Conservation (phyloP, 1,140 invertebrate genomes). For the Drosophila malerkotliana region DNA sequence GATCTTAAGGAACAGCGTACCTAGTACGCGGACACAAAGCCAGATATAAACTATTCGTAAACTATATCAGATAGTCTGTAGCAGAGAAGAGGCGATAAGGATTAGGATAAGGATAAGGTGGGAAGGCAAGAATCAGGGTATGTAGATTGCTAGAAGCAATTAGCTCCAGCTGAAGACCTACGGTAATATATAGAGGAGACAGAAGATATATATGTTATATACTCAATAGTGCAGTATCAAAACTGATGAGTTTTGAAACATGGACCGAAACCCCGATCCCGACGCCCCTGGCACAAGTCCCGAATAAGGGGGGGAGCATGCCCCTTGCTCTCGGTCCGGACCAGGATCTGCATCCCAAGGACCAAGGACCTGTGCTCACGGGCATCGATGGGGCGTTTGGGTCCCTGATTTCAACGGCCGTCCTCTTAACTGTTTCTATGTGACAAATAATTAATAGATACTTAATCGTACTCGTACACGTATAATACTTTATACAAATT, state of each 20-base stretch:
- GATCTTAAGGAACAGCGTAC: constrained; percentile 13
- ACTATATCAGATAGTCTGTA: constrained; percentile 15
- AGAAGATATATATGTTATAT: not conserved
- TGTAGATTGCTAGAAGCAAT: constrained; percentile 67
- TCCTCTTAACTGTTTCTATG: constrained; percentile 81
- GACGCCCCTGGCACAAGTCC: constrained; percentile 1
- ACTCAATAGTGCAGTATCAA: constrained; percentile 24
- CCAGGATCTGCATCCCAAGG: not conserved
- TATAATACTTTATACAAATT: constrained; percentile 45
- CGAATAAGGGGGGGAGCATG: constrained; percentile 7
- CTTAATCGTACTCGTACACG: constrained; percentile 12
- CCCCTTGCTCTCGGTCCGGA: constrained; percentile 22
- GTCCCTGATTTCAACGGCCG: constrained; percentile 73
- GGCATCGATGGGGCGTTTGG: constrained; percentile 32
- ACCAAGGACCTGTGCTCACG: not conserved
- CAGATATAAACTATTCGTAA: constrained; percentile 13
- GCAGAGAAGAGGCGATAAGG: constrained; percentile 6
- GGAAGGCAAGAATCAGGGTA: constrained; percentile 55
- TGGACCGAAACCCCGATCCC: constrained; percentile 36
- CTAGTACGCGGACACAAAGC: constrained; percentile 23
- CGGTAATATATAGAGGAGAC: constrained; percentile 7
- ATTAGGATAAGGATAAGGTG: not conserved
- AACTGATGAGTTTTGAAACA: constrained; percentile 46
- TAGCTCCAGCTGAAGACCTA: constrained; percentile 20
- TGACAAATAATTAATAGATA: constrained; percentile 75